Percentiles rank a stretch among this genome's conserved stretches.
Conservation (phyloP, 2,113 vertebrate genomes). For the Corythoichthys haematopterus region DNA sequence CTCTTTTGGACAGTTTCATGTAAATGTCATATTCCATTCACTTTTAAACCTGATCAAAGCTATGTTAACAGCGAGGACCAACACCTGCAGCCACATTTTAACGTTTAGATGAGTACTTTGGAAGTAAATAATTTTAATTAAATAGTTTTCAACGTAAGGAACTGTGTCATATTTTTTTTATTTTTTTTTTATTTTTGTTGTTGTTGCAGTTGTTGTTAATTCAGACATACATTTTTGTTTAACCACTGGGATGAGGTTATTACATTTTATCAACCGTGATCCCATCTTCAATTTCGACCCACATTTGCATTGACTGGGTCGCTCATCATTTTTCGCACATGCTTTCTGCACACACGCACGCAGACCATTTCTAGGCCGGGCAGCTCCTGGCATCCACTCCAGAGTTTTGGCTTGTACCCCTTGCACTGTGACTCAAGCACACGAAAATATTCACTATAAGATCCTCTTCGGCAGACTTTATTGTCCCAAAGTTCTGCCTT, state of each 20-base stretch:
- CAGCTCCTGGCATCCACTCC: slow-evolving; percentile 69
- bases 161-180: too few species aligned
- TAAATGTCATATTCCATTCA: too few species aligned
- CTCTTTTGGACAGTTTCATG: too few species aligned
- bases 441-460: slow-evolving; percentile 69
- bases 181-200: too few species aligned
- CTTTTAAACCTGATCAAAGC: too few species aligned
- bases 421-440: slow-evolving; percentile 40
- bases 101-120: too few species aligned
- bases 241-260: neutral
- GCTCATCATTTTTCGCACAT: slow-evolving; percentile 33
- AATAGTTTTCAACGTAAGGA: too few species aligned
- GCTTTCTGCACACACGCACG: neutral
- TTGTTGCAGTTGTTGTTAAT: too few species aligned
- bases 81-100: too few species aligned
- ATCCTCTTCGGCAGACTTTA: slow-evolving; percentile 73
- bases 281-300: slow-evolving; percentile 52
- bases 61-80: too few species aligned
- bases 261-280: slow-evolving; percentile 9
- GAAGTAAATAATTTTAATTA: too few species aligned
- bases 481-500: slow-evolving; percentile 74
- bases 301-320: slow-evolving; percentile 57
- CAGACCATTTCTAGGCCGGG: slow-evolving; percentile 45
- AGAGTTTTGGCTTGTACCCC: slow-evolving; percentile 64
- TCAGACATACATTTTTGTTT: too few species aligned